These are phyloP conservation scores for Acanthurus tractus DNA, from an alignment of 2,797 vertebrate genomes.

Conservation along the genomic window DNA sequence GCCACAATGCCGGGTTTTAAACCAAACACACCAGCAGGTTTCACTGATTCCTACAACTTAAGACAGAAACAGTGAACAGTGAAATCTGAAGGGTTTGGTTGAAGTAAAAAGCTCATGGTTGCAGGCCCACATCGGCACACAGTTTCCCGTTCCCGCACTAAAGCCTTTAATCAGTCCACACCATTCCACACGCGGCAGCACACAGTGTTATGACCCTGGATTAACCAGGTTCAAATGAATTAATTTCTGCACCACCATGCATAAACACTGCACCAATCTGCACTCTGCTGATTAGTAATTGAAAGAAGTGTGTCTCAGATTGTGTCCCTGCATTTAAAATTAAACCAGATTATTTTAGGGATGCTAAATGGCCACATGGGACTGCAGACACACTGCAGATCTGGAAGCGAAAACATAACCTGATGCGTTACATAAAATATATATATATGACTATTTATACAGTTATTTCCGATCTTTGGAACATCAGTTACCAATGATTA, in stretches of 20 bases:
- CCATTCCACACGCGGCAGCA: conserved; percentile 59
- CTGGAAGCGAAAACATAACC: conserved; percentile 35
- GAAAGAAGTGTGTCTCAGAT: conserved; percentile 16
- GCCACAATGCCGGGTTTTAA: conserved; percentile 43
- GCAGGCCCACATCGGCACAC: conserved; percentile 39
- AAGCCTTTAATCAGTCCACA: conserved; percentile 55
- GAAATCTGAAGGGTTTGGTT: conserved; percentile 44
- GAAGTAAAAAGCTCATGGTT: conserved; percentile 40
- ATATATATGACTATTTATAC: no score
- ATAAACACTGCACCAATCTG: conserved; percentile 52
- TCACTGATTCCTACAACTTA: conserved; percentile 16
- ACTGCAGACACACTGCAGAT: conserved; percentile 38
- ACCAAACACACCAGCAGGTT: conserved; percentile 44
- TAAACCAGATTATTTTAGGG: conserved; percentile 27
- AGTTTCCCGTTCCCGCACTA: conserved; percentile 31
- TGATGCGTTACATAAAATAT: background rate
- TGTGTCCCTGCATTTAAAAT: conserved; percentile 20
- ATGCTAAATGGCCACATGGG: conserved; percentile 38
- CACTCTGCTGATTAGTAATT: conserved; percentile 61
- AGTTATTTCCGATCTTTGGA: background rate
- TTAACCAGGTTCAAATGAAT: conserved; percentile 49
- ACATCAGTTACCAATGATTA: background rate
- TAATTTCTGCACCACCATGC: conserved; percentile 57
- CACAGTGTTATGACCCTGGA: conserved; percentile 56
- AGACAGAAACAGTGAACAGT: background rate